Evolutionary conservation across 1,140 invertebrate species (phyloP), one percentile per base, ranked within the genome.

Genomic region (Pantala flavescens): DNA sequence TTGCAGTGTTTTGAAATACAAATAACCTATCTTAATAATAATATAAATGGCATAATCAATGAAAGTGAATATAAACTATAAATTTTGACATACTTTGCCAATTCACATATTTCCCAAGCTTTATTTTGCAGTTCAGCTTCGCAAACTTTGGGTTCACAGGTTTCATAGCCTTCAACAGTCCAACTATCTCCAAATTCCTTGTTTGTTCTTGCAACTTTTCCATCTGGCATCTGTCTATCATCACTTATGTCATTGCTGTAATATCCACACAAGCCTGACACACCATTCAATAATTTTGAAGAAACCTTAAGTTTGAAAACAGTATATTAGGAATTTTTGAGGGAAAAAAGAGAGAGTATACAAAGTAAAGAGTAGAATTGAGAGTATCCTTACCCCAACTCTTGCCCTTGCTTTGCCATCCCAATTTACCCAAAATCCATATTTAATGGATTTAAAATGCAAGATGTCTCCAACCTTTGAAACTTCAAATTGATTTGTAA

Each of bases 221-320:
- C 92, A 80, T 89, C 86, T 0, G 92, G 91, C 75, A 87, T 86
- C 14, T 87, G 83, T 71, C 88, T 88, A 79, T 95, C 93, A 80
- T 94, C 90, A 24, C 78, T 76, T 0, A 81, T 74, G 36, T 87
- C 81, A 0, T 88, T 88, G 81, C 92, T 90, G 79, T 88, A 93
- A 74, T 86, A 89, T 5, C 93, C 93, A 78, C 93, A 95, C 0
- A 95, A 79, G 0, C 93, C 93, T 78, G 92, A 90, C 0, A 94
- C 87, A 72, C 85, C 82, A 2, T 85, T 82, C 42, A 82, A 78
- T 43, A 89, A 83, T 77, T 86, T 86, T n/a, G 86, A 85, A 0
- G 85, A 77, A 12, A 83, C 79, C 82, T 83, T 73, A 43, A 73
- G 28, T 63, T 63, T 63, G 3, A 3, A 63, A 63, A 12, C 16